Conservation (phyloP, 1,140 invertebrate genomes). For the Heliconius melpomene region DNA sequence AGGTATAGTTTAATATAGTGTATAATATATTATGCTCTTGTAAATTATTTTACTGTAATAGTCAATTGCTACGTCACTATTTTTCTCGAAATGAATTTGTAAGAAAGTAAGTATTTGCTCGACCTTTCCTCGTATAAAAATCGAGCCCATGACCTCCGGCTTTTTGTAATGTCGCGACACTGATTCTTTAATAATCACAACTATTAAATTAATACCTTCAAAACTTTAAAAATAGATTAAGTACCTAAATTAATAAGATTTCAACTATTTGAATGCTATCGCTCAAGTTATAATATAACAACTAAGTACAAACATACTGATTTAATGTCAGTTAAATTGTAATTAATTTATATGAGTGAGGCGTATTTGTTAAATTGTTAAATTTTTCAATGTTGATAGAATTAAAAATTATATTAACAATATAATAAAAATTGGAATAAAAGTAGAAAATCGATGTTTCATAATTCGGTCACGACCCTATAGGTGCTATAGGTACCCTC, state of each 20-base stretch:
- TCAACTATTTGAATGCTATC: too few species aligned
- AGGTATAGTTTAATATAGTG: too few species aligned
- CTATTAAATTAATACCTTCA: neutral
- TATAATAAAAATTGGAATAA: neutral
- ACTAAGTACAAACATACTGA: neutral
- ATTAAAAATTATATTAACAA: neutral
- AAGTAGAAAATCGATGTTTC: conserved; percentile 14
- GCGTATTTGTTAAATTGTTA: neutral
- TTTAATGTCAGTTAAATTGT: neutral
- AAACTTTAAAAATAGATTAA: neutral
- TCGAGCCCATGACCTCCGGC: neutral
- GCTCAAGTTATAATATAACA: too few species aligned
- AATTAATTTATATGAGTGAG: neutral
- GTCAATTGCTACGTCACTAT: neutral
- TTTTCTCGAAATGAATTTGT: neutral
- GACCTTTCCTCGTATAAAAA: neutral
- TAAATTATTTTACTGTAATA: neutral
- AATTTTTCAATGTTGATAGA: too few species aligned
- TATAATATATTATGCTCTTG: neutral
- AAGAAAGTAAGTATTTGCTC: neutral
- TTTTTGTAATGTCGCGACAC: neutral
- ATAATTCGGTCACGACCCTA: conserved; percentile 13
- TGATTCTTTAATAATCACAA: neutral
- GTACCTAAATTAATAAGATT: neutral
- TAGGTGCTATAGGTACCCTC: conserved; percentile 10